Evolutionary conservation across 2,113 vertebrate genomes (phyloP), one percentile per base, ranked within the genome.

Genomic region (Takifugu bimaculatus): DNA sequence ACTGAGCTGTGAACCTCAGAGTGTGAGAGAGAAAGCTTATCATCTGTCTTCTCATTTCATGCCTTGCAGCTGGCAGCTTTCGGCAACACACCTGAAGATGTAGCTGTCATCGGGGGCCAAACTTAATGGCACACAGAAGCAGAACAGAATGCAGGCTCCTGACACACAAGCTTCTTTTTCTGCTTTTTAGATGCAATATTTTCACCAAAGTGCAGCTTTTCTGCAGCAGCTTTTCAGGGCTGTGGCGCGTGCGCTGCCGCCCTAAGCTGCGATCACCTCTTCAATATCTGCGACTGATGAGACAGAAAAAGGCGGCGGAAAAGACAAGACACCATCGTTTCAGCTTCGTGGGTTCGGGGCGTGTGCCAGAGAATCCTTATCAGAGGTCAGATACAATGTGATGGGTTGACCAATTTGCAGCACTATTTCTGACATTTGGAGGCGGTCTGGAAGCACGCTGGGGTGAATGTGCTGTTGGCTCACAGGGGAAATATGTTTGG

Each of bases 401-500:
- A 81, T 84, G 70, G 74, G 79, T 81, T 82, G 77, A 77, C 81
- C 84, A 81, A 85, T 87, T 82, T 86, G 69, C 71, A 74, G 77
- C 74, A 60, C 78, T 76, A 85, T 85, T 85, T 74, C 77, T 73
- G 78, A 74, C 64, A 50, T 57, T 57, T 53, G 72, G 70, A 65
- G 78, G 80, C 63, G 65, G 80, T 80, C 78, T 81, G 78, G 73
- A 75, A 60, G 74, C 65, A 75, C 72, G 77, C 65, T 3, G 26
- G 27, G 70, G 82, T 79, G 75, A 86, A 76, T 53, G 77, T 68
- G 77, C 62, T 80, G 68, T 80, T 68, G 59, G 71, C 67, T 81
- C 85, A 80, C 83, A 67, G 69, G 89, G 88, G 89, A 90, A 89
- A 88, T 90, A 82, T 88, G 78, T 83, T 81, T 72, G 71, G 80